Conservation (phyloP, 1,140 invertebrate species). For the Himalopsyche phryganea region DNA sequence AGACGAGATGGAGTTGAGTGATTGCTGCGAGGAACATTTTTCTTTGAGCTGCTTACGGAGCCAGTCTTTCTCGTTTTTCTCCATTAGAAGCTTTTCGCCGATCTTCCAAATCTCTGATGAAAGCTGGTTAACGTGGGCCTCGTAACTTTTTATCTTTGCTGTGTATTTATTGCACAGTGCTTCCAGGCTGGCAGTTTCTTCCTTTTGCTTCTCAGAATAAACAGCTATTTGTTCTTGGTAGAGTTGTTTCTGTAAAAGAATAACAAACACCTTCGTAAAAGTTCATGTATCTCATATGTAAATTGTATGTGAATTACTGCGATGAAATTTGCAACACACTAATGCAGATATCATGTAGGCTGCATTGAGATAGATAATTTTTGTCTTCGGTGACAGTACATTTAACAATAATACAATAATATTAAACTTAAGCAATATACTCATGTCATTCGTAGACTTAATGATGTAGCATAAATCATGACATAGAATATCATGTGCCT, state of each 20-base stretch:
- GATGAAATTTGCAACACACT: too few relatives aligned
- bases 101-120: conserved; percentile 57
- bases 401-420: too few relatives aligned
- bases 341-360: too few relatives aligned
- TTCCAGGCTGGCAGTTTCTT: conserved; percentile 45
- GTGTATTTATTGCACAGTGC: conserved; percentile 49
- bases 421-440: too few relatives aligned
- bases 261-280: too few relatives aligned
- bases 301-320: too few relatives aligned
- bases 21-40: conserved; percentile 16
- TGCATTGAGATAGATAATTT: too few relatives aligned
- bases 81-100: conserved; percentile 56
- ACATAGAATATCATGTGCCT: too few relatives aligned
- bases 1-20: conserved; percentile 22
- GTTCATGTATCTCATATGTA: too few relatives aligned
- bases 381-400: too few relatives aligned
- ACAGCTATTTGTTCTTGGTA: conserved; percentile 53
- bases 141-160: conserved; percentile 55
- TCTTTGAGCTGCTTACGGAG: conserved; percentile 38
- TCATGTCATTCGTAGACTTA: too few relatives aligned
- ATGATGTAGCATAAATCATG: too few relatives aligned
- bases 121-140: conserved; percentile 53
- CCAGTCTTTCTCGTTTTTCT: conserved; percentile 55
- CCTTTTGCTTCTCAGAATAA: conserved; percentile 47
- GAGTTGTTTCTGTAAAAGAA: conserved; percentile 46